Conservation (phyloP, 2,797 vertebrate genomes). For the Acrossocheilus fasciatus region DNA sequence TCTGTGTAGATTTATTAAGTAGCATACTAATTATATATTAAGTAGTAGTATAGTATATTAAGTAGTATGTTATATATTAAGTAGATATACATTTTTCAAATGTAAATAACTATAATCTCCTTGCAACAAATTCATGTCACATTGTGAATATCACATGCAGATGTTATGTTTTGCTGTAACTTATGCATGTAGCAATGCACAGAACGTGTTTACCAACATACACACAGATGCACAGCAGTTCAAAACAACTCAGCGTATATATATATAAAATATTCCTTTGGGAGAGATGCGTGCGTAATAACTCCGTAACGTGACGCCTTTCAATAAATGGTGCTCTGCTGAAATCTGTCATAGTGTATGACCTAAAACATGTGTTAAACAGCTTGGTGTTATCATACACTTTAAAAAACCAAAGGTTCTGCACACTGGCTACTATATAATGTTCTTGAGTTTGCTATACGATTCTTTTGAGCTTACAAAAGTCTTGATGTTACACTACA, state of each 20-base stretch:
- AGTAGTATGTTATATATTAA: not conserved
- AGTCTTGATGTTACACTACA: not conserved
- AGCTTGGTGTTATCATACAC: not conserved
- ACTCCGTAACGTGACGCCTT: not conserved
- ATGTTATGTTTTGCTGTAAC: not conserved
- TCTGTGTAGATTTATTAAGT: not conserved
- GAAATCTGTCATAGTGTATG: not conserved
- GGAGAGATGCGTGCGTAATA: not conserved
- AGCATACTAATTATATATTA: not conserved
- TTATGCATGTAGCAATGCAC: not conserved
- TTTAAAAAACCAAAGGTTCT: not conserved
- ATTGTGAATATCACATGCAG: not conserved
- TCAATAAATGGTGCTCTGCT: not conserved
- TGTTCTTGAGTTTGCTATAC: not conserved
- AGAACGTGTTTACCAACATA: not conserved
- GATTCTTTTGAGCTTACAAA: not conserved
- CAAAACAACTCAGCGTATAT: not conserved
- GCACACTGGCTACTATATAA: not conserved
- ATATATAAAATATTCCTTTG: not conserved
- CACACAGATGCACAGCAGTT: conserved; percentile 1
- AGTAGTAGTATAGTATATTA: not conserved
- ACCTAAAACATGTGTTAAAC: not conserved
- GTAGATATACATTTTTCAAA: not conserved
- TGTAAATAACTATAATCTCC: not conserved
- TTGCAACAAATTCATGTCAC: not conserved